Conservation (phyloP, 2,797 vertebrate genomes). For the Sylvilagus floridanus region DNA sequence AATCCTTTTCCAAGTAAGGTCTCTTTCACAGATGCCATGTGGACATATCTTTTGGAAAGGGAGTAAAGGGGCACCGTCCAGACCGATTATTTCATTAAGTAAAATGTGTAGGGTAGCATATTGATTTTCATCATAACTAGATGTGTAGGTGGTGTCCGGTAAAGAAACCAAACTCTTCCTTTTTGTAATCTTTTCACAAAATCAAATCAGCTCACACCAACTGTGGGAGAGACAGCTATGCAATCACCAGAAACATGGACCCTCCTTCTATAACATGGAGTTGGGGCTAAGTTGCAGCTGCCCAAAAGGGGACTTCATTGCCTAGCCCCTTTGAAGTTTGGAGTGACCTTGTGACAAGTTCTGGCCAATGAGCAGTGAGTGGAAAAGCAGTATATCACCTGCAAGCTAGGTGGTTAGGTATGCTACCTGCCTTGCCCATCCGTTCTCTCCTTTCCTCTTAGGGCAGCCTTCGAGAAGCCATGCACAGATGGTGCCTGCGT, state of each 20-base stretch:
- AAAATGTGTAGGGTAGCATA: neutral
- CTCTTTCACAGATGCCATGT: neutral
- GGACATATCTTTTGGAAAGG: neutral
- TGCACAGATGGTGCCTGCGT: neutral
- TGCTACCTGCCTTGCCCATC: neutral
- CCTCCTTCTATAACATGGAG: neutral
- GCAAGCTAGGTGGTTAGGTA: neutral
- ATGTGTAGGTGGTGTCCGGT: neutral
- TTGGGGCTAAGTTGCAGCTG: neutral
- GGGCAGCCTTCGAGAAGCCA: neutral
- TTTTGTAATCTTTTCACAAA: slow-evolving; percentile 30
- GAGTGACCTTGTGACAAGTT: neutral
- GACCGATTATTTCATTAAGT: neutral
- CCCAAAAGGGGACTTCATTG: neutral
- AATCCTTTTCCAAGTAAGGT: slow-evolving; percentile 6
- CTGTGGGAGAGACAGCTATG: neutral
- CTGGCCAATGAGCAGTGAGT: neutral
- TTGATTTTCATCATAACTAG: slow-evolving; percentile 25
- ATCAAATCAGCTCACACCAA: neutral
- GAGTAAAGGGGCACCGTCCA: neutral
- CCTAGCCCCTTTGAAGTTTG: slow-evolving; percentile 42
- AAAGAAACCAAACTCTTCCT: slow-evolving; percentile 20
- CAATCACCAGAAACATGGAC: neutral
- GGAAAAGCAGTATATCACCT: neutral
- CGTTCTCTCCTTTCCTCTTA: neutral